phyloP scores from a whole-genome alignment of 1,140 invertebrate species.

The Ooceraea biroi region DNA sequence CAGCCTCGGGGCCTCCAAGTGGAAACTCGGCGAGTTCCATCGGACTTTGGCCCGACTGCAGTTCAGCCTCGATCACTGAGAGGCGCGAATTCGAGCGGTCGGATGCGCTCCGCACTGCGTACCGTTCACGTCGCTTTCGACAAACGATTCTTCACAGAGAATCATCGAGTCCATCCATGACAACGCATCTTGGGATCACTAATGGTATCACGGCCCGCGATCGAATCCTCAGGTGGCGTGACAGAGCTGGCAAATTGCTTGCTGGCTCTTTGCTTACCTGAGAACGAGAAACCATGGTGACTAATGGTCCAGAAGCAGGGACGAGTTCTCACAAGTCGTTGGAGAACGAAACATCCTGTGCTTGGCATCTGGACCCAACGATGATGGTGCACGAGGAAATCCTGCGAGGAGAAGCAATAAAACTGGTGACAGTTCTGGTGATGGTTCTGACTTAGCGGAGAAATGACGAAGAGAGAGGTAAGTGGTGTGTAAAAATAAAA shows the following conservation, averaged over 20 bases:
- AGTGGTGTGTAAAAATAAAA: not conserved
- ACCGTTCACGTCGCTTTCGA: slow-evolving; percentile 15
- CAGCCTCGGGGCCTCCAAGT: slow-evolving; percentile 77
- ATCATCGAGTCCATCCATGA: slow-evolving; percentile 10
- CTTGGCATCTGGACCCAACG: not conserved
- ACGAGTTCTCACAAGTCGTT: not conserved
- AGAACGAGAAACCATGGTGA: not conserved
- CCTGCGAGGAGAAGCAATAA: not conserved
- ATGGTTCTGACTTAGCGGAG: slow-evolving; percentile 24
- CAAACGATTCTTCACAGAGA: slow-evolving; percentile 57
- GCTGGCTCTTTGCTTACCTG: too few species aligned
- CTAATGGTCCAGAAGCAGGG: not conserved
- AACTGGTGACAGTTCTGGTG: not conserved
- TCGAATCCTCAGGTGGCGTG: not conserved
- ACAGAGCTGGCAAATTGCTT: not conserved
- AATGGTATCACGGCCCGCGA: not conserved
- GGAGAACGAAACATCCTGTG: slow-evolving; percentile 17
- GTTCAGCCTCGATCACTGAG: slow-evolving; percentile 85
- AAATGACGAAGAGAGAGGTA: not conserved
- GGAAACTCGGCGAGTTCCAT: slow-evolving; percentile 74
- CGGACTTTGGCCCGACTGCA: slow-evolving; percentile 84
- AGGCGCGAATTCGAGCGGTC: slow-evolving; percentile 70
- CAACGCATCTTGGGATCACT: not conserved
- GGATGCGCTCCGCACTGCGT: slow-evolving; percentile 53
- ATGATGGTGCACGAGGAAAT: not conserved